phyloP scores from a whole-genome alignment of 2,888 invertebrate species.

The Thalpophila matura region DNA sequence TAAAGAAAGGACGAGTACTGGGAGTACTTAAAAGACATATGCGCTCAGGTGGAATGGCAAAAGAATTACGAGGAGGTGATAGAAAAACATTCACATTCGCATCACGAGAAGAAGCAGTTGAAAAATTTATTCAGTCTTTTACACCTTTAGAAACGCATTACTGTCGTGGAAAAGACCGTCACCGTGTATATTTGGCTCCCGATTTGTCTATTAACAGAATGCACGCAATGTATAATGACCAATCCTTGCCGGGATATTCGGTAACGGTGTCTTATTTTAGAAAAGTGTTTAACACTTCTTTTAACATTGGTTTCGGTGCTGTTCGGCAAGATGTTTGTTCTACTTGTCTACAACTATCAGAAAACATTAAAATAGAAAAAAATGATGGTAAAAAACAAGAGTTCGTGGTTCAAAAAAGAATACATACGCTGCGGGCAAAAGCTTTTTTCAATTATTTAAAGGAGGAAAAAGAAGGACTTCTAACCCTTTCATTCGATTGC shows the following conservation, averaged over 20 bases:
- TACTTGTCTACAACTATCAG: constrained; percentile 40
- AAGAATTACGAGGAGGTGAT: constrained; percentile 34
- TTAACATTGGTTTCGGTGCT: constrained; percentile 56
- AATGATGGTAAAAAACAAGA: constrained; percentile 12
- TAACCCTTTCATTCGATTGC: constrained; percentile 49
- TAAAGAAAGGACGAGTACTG: constrained; percentile 25
- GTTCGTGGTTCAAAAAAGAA: constrained; percentile 21
- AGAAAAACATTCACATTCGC: constrained; percentile 32
- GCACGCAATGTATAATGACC: constrained; percentile 28
- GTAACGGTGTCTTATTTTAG: constrained; percentile 48
- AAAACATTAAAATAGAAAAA: constrained; percentile 38
- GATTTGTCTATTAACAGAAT: constrained; percentile 35
- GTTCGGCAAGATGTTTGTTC: constrained; percentile 53
- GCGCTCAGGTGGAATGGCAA: constrained; percentile 26
- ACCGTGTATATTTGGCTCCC: constrained; percentile 22
- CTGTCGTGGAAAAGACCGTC: constrained; percentile 30
- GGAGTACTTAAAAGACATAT: no score
- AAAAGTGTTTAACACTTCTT: constrained; percentile 51
- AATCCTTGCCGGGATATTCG: constrained; percentile 36
- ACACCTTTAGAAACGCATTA: constrained; percentile 39
- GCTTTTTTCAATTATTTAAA: constrained; percentile 40
- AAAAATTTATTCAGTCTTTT: constrained; percentile 37
- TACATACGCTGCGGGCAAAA: constrained; percentile 46
- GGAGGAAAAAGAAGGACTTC: constrained; percentile 23
- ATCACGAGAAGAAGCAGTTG: constrained; percentile 31